Percentiles rank a stretch among this genome's conserved stretches.
Conservation (phyloP, 37 sponge, comb jelly and placozoan species). For the Dysidea cf. avara region DNA sequence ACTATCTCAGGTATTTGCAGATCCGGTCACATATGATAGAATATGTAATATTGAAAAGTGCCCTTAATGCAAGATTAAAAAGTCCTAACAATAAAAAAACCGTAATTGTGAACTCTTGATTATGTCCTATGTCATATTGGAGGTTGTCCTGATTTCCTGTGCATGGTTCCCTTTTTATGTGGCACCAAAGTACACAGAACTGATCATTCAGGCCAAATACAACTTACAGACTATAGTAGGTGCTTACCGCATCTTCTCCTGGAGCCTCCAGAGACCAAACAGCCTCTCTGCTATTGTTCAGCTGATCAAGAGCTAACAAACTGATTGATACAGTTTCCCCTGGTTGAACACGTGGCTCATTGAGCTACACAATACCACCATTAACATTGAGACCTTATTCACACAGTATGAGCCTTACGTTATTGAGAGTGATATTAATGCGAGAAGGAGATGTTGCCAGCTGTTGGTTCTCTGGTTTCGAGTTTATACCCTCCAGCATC, state of each 20-base stretch:
- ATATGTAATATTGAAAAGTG: no score
- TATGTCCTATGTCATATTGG: no score
- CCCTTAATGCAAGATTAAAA: no score
- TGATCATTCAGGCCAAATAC: no score
- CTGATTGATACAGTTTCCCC: conserved; percentile 59
- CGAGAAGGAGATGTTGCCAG: conserved; percentile 44
- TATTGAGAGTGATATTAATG: conserved; percentile 10
- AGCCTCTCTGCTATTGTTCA: conserved; percentile 68
- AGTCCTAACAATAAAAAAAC: no score
- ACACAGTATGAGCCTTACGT: not conserved
- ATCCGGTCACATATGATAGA: no score
- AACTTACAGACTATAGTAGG: no score
- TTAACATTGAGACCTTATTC: not conserved
- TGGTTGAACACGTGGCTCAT: conserved; percentile 55
- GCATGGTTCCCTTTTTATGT: no score
- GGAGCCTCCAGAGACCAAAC: conserved; percentile 78
- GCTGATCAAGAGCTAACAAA: conserved; percentile 63
- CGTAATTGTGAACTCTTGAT: no score
- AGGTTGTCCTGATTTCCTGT: no score
- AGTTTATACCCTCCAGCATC: conserved; percentile 15
- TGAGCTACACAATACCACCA: not conserved
- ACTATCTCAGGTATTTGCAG: no score
- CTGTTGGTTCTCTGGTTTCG: not conserved
- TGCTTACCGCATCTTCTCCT: conserved; percentile 55
- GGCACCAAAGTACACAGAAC: no score